Base-by-base conservation (phyloP, 2,888 invertebrate species). In the Amiota minor region DNA sequence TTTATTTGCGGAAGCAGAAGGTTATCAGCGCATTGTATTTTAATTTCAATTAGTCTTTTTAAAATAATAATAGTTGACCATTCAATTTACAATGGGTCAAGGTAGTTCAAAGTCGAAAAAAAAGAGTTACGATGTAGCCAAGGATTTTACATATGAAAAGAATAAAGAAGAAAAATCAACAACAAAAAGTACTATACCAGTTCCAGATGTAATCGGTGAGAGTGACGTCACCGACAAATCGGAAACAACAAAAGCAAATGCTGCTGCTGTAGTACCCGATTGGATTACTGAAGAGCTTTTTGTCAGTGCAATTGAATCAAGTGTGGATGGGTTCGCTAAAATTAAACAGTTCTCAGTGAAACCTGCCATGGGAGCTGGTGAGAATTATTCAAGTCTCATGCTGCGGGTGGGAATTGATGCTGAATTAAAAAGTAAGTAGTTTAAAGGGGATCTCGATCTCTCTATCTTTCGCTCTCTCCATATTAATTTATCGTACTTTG, bases 341-440 rank as follows among this genome's bases (percentile, higher is more conserved):
- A 81, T 88, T n/a, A 69, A 64, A 35, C 75, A 72, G 3, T 87
- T 88, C 67, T 67, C 73, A 2, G 76, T 78, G 0, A 73, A 64
- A 4, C 78, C 84, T 3, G 83, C 86, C 0, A 68, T 85, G 73
- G 74, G 56, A 0, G 71, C 81, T 9, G 88, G 85, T 0, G 89
- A 89, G 73, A 89, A 89, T 71, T 89, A 84, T 76, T 80, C 84
- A 45, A 85, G 88, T 0, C 62, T 85, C 0, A 82, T 89, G 78
- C 71, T 85, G 3, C 78, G 85, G 61, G 74, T 87, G 10, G 72
- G 74, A 71, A 79, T 88, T 10, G 83, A 80, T 10, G 76, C 81
- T 0, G 77, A 82, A 72, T 73, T 84, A 9, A 75, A 75, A 9
- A 84, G 82, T 79, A 16, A 71, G 78, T 75, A 11, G n/a, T 61